Percentiles rank a stretch among this genome's conserved stretches.
Evolutionary conservation across 2,797 vertebrate species (phyloP).

Genomic region (Tokudaia tokunoshimensis): DNA sequence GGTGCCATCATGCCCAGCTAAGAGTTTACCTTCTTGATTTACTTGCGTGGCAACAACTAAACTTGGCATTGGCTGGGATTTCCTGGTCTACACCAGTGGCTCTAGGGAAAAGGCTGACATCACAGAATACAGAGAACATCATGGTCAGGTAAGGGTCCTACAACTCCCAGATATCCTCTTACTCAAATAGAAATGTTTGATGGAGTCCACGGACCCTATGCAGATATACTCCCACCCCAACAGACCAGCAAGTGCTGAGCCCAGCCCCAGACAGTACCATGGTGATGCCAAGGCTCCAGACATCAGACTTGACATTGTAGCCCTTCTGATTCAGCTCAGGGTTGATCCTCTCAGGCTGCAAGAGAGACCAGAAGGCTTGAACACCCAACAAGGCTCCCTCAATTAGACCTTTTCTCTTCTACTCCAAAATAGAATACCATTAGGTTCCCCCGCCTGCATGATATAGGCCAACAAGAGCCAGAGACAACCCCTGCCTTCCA

Average conservation of each 20-base stretch:
- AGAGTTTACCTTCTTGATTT: neutral
- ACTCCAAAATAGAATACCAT: neutral
- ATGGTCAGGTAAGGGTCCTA: neutral
- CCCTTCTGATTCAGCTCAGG: conserved; percentile 91
- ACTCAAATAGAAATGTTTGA: neutral
- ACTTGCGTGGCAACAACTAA: neutral
- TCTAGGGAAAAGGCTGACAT: neutral
- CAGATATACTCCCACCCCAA: neutral
- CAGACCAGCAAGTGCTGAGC: neutral
- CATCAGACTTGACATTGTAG: conserved; percentile 91
- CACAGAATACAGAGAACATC: neutral
- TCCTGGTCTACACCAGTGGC: neutral
- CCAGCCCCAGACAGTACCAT: conserved; percentile 84
- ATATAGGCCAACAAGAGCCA: neutral
- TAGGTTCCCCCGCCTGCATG: neutral
- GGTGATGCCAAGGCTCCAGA: conserved; percentile 92
- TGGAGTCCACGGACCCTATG: neutral
- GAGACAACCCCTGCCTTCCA: neutral
- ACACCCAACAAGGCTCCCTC: neutral
- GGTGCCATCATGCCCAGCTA: neutral
- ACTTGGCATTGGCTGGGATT: neutral
- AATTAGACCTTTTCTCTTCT: neutral
- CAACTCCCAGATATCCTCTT: neutral
- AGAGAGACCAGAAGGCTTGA: neutral
- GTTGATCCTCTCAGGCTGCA: conserved; percentile 91